phyloP scores from a whole-genome alignment of 2,888 invertebrate species.

The Cantharis lateralis region DNA sequence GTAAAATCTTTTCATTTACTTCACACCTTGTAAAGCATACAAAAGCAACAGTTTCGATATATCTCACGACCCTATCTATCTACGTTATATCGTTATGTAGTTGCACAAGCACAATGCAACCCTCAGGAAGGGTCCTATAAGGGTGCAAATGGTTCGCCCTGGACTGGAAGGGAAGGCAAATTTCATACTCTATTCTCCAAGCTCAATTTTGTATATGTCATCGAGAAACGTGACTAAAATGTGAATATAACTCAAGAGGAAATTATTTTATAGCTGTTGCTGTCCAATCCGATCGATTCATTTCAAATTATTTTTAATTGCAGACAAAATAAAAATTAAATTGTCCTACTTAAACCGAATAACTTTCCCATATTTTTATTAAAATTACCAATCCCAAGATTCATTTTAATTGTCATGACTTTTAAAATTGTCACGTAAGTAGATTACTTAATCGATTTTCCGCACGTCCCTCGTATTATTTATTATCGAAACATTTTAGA shows the following conservation, averaged over 20 bases:
- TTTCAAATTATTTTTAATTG: not conserved
- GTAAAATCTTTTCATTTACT: constrained; percentile 41
- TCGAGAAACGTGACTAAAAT: constrained; percentile 56
- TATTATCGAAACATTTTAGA: not conserved
- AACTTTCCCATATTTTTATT: not conserved
- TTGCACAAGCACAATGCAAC: constrained; percentile 40
- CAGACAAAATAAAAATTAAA: not conserved
- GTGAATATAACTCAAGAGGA: constrained; percentile 49
- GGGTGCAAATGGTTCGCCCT: constrained; percentile 36
- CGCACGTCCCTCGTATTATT: not conserved
- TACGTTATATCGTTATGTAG: constrained; percentile 43
- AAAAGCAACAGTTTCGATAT: constrained; percentile 37
- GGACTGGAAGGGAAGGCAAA: constrained; percentile 43
- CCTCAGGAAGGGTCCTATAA: constrained; percentile 37
- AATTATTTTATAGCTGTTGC: constrained; percentile 52
- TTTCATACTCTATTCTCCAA: constrained; percentile 50
- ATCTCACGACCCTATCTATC: constrained; percentile 45
- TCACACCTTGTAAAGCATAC: constrained; percentile 42
- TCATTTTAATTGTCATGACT: no score
- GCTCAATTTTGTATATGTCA: constrained; percentile 55
- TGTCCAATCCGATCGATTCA: not conserved
- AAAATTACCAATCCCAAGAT: no score
- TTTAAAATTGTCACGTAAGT: no score
- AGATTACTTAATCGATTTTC: not conserved
- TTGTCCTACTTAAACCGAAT: not conserved